A percentile compares a stretch with the other conserved stretches of the same genome.
These are phyloP conservation scores for Rallus crepitans DNA, from an alignment of 2,797 vertebrate species.

Conservation along the genomic window DNA sequence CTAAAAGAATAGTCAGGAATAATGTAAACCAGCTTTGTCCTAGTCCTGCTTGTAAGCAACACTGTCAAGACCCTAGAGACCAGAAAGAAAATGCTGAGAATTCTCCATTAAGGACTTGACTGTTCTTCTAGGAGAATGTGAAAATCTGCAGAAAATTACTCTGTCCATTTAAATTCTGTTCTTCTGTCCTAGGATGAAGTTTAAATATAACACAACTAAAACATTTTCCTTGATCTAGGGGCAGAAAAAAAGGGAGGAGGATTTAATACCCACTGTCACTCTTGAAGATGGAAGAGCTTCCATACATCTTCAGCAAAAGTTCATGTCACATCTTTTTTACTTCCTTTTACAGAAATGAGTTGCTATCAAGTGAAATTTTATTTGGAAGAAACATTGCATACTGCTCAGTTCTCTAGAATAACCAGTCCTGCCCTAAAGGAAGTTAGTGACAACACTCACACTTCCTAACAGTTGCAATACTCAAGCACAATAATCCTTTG, in stretches of 20 bases:
- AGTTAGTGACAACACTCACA: neutral
- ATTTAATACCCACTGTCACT: neutral
- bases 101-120: neutral
- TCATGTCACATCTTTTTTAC: neutral
- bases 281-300: neutral
- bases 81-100: neutral
- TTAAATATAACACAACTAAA: neutral
- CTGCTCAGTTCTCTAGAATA: neutral
- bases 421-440: neutral
- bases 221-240: neutral
- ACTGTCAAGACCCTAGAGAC: neutral
- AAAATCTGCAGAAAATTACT: neutral
- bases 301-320: neutral
- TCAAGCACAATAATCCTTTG: neutral
- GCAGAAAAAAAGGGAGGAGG: neutral
- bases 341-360: neutral
- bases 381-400: neutral
- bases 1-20: neutral
- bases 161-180: neutral
- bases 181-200: neutral
- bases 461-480: neutral
- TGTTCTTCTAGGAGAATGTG: neutral
- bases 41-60: neutral
- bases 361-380: neutral
- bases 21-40: neutral